Conservation (phyloP, 2,888 invertebrate genomes). For the Melinaea marsaeus region DNA sequence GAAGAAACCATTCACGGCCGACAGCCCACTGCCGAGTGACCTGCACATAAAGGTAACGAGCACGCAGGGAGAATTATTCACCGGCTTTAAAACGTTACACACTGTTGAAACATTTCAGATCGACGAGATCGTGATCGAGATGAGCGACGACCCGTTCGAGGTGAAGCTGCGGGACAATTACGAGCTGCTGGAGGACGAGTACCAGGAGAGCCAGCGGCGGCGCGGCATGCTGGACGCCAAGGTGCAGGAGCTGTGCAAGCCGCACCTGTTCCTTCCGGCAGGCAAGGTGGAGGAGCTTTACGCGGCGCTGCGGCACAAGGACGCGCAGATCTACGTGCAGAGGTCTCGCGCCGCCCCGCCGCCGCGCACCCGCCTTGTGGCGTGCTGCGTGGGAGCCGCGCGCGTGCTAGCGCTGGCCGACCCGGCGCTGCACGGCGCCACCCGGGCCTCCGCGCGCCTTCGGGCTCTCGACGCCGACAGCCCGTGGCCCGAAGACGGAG, state of each 20-base stretch:
- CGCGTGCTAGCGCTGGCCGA: constrained; percentile 88
- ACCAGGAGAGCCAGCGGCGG: constrained; percentile 47
- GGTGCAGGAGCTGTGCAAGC: constrained; percentile 87
- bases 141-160: constrained; percentile 99
- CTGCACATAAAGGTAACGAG: constrained; percentile 86
- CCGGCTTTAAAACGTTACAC: too few species aligned
- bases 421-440: constrained; percentile 88
- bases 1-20: constrained; percentile 82
- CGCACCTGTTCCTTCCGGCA: constrained; percentile 88
- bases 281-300: constrained; percentile 94
- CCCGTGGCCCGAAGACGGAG: constrained; percentile 93
- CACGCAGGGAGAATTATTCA: neutral
- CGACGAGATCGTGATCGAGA: constrained; percentile 92
- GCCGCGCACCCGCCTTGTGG: constrained; percentile 84
- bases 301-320: constrained; percentile 90
- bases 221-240: constrained; percentile 93
- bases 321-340: constrained; percentile 97
- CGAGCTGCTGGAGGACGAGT: constrained; percentile 87
- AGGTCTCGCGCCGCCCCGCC: constrained; percentile 79
- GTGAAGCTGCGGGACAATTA: constrained; percentile 97
- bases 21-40: constrained; percentile 90
- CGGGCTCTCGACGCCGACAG: constrained; percentile 90
- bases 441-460: constrained; percentile 84
- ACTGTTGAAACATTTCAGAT: constrained; percentile 70
- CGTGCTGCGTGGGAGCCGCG: constrained; percentile 88